These are phyloP conservation scores for Stomorhina lunata DNA, from an alignment of 2,888 invertebrate species.

Conservation along the genomic window DNA sequence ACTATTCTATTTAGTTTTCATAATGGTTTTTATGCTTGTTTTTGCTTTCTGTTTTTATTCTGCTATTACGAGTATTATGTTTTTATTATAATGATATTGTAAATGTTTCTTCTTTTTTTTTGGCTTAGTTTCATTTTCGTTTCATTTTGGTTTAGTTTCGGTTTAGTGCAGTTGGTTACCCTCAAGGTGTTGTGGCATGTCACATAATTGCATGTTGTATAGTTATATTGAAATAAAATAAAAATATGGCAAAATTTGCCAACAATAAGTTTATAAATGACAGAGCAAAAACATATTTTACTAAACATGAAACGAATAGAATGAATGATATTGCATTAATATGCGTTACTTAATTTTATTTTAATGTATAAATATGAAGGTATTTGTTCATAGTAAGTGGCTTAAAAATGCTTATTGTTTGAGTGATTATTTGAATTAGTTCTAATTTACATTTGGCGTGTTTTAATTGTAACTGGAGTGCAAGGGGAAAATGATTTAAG, in stretches of 20 bases:
- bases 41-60: not conserved
- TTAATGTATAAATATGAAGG: too few relatives aligned
- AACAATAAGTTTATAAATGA: not conserved
- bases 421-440: not conserved
- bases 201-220: conserved; percentile 53
- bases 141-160: conserved; percentile 19
- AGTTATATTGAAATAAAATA: not conserved
- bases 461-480: not conserved
- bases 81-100: conserved; percentile 23
- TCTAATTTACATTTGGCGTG: conserved; percentile 48
- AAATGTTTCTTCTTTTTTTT: conserved; percentile 24
- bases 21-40: conserved; percentile 8
- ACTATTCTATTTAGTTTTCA: conserved; percentile 12
- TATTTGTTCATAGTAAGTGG: too few relatives aligned
- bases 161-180: conserved; percentile 49
- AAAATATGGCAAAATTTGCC: not conserved
- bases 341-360: conserved; percentile 40
- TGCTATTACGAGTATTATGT: conserved; percentile 12
- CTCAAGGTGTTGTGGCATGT: conserved; percentile 59
- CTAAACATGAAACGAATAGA: too few relatives aligned
- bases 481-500: not conserved
- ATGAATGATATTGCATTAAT: conserved; percentile 12
- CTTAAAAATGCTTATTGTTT: conserved; percentile 7
- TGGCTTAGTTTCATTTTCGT: conserved; percentile 22
- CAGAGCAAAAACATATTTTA: not conserved